Evolutionary conservation across 1,140 invertebrate species (phyloP).

Genomic region (Drosophila trapezifrons): DNA sequence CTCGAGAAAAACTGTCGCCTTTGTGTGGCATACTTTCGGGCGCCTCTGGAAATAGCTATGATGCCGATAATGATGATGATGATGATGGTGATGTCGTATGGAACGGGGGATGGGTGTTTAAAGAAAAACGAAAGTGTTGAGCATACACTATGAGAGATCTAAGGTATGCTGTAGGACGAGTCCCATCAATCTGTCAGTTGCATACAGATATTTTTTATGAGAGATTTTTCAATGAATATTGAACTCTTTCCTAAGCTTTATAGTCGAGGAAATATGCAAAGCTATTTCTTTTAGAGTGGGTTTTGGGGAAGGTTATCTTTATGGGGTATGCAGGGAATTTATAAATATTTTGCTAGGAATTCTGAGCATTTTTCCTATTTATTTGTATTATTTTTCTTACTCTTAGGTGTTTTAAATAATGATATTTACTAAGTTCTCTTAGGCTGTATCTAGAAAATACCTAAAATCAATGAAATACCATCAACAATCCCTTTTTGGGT

Average conservation of each 20-base stretch:
- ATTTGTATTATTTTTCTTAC: background rate
- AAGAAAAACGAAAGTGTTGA: slow-evolving; percentile 48
- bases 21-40: slow-evolving; percentile 67
- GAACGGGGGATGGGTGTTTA: background rate
- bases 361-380: background rate
- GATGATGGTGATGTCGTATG: slow-evolving; percentile 7
- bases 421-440: no score
- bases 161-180: slow-evolving; percentile 30
- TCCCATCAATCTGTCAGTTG: slow-evolving; percentile 40
- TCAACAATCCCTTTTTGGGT: background rate
- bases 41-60: slow-evolving; percentile 37
- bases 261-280: background rate
- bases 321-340: background rate
- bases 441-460: no score
- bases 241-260: background rate
- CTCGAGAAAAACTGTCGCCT: slow-evolving; percentile 18
- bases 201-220: slow-evolving; percentile 7
- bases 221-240: background rate
- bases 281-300: background rate
- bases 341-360: background rate
- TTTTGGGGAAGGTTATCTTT: no score
- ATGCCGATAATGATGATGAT: slow-evolving; percentile 2
- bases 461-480: no score
- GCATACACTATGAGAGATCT: background rate
- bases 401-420: no score